These are phyloP conservation scores for Tamias sibiricus DNA, from an alignment of 2,113 vertebrate species.

Conservation along the genomic window DNA sequence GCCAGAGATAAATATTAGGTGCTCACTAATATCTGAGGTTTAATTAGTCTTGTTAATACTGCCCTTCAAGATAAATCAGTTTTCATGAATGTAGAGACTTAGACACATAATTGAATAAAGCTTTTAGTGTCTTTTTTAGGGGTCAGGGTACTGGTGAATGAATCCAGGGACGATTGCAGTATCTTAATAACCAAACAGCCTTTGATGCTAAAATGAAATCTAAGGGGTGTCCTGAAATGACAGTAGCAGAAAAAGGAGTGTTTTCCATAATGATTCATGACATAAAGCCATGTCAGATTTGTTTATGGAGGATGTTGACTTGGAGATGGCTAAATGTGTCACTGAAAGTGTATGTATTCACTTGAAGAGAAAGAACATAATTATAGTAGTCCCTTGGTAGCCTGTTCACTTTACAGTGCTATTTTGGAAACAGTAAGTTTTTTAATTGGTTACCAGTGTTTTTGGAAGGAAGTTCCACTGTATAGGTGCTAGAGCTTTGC, in stretches of 20 bases:
- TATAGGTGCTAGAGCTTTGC: constrained; percentile 44
- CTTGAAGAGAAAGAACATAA: constrained; percentile 74
- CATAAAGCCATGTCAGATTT: constrained; percentile 14
- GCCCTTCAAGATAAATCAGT: background rate
- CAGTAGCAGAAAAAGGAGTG: background rate
- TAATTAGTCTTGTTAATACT: background rate
- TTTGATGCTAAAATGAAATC: constrained; percentile 17
- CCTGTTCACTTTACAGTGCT: constrained; percentile 77
- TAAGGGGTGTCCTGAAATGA: constrained; percentile 58
- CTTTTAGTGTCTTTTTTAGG: background rate
- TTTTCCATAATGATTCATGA: constrained; percentile 27
- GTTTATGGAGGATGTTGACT: constrained; percentile 58
- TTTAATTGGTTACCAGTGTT: constrained; percentile 77
- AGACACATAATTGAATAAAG: background rate
- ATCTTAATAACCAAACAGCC: constrained; percentile 17
- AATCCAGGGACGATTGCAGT: background rate
- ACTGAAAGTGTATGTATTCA: constrained; percentile 42
- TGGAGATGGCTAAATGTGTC: constrained; percentile 59
- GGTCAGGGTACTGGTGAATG: background rate
- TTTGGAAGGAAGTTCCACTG: constrained; percentile 57
- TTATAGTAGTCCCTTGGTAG: constrained; percentile 78
- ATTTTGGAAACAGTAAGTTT: constrained; percentile 81
- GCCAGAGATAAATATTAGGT: background rate
- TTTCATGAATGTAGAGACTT: background rate
- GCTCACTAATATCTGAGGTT: background rate